phyloP scores from a whole-genome alignment of 23 tunicate species.

The Trididemnum clinides region DNA sequence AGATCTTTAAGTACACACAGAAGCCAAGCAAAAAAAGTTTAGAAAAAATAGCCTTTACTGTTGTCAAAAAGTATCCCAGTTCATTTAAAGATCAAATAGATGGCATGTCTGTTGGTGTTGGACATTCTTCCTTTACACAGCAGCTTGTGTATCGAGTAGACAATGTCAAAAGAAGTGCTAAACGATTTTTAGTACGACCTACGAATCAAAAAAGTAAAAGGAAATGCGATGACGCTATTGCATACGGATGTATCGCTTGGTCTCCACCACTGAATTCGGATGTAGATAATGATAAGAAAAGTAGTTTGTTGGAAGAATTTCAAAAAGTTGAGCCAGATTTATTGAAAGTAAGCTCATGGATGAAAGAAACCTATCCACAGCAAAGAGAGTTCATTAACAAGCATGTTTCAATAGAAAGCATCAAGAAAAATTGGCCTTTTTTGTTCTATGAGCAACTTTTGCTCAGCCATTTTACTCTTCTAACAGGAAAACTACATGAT shows the following conservation, averaged over 20 bases:
- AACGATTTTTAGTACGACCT: background rate
- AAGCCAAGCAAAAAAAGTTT: background rate
- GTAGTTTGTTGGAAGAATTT: background rate
- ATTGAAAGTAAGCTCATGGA: background rate
- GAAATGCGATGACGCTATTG: background rate
- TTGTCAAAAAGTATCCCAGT: constrained; percentile 15
- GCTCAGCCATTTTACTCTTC: background rate
- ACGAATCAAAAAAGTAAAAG: background rate
- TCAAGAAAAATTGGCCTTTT: background rate
- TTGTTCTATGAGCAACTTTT: background rate
- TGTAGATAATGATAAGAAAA: background rate
- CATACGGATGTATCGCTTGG: background rate
- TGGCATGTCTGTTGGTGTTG: constrained; percentile 3
- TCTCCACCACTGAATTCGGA: background rate
- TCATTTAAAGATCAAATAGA: constrained; percentile 20
- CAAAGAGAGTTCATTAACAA: background rate
- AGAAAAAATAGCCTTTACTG: background rate
- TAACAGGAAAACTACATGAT: background rate
- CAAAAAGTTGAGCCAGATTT: background rate
- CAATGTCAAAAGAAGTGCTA: background rate
- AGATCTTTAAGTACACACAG: background rate
- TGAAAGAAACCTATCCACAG: background rate
- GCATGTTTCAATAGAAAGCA: background rate
- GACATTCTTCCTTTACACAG: constrained; percentile 3
- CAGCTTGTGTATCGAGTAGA: background rate